Conservation (phyloP, 2,797 vertebrate genomes). For the Malacoctenus gilli region DNA sequence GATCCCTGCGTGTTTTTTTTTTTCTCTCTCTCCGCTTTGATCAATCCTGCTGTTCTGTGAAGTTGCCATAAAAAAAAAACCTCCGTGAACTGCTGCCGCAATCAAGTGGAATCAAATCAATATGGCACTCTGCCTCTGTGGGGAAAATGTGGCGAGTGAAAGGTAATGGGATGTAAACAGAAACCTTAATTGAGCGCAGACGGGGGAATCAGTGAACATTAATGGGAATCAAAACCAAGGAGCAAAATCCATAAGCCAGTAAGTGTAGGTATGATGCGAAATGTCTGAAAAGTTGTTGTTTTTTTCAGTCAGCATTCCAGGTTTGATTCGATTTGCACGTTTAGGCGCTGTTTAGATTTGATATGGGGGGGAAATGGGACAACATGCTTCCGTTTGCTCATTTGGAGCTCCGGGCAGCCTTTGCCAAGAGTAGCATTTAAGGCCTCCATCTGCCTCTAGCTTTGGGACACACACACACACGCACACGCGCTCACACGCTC, state of each 20-base stretch:
- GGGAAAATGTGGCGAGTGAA: slow-evolving; percentile 42
- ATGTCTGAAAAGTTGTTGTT: neutral
- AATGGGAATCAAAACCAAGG: slow-evolving; percentile 50
- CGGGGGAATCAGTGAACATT: slow-evolving; percentile 46
- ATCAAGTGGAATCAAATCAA: slow-evolving; percentile 61
- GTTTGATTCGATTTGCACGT: slow-evolving; percentile 35
- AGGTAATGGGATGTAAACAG: slow-evolving; percentile 62
- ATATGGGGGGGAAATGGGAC: neutral
- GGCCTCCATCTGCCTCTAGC: no score
- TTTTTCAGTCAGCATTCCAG: slow-evolving; percentile 19
- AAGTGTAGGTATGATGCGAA: slow-evolving; percentile 27
- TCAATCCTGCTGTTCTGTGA: slow-evolving; percentile 55
- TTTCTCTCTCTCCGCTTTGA: slow-evolving; percentile 47
- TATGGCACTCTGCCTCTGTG: slow-evolving; percentile 37
- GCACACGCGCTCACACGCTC: slow-evolving; percentile 2
- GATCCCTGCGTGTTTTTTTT: slow-evolving; percentile 35
- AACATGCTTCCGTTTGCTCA: slow-evolving; percentile 22
- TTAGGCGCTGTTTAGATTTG: slow-evolving; percentile 29
- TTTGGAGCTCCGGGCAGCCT: slow-evolving; percentile 13
- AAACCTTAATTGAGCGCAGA: slow-evolving; percentile 54
- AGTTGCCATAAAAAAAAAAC: slow-evolving; percentile 59
- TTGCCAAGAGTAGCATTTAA: slow-evolving; percentile 48
- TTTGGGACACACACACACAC: slow-evolving; percentile 24
- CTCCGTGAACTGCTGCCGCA: slow-evolving; percentile 43
- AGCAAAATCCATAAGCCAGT: slow-evolving; percentile 33